phyloP scores from a whole-genome alignment of 1,140 invertebrate species.

The Drosophila sechellia region DNA sequence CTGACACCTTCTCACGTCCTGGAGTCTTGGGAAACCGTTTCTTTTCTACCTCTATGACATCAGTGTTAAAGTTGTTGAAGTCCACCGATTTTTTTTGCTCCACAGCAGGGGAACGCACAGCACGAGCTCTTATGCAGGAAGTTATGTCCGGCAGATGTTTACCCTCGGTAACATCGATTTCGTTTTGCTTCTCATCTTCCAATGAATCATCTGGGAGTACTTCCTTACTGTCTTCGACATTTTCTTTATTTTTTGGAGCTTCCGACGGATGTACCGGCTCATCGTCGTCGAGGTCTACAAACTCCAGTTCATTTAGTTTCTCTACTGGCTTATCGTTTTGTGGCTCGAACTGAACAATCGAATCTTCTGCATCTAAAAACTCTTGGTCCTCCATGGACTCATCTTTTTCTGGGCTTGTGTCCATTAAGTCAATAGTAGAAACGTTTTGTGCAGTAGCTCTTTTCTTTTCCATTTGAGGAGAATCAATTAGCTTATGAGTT shows the following conservation, averaged over 20 bases:
- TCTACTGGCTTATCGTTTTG: neutral
- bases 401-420: neutral
- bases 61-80: conserved; percentile 19
- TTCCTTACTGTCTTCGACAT: neutral
- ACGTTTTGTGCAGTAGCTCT: neutral
- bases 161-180: neutral
- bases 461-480: neutral
- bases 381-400: conserved; percentile 10
- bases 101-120: neutral
- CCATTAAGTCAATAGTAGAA: neutral
- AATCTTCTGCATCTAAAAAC: conserved; percentile 13
- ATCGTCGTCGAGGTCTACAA: neutral
- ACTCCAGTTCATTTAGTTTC: neutral
- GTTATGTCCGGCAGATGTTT: conserved; percentile 1
- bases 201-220: neutral
- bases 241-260: too few species aligned
- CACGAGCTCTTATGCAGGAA: neutral
- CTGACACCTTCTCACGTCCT: conserved; percentile 19
- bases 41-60: conserved; percentile 28
- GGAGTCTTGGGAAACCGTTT: conserved; percentile 67
- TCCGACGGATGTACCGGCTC: neutral
- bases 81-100: conserved; percentile 39
- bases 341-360: neutral
- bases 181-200: neutral
- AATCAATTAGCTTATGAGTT: neutral